These are phyloP conservation scores for Synergus laeviventris DNA, from an alignment of 2,888 invertebrate species.

Conservation along the genomic window DNA sequence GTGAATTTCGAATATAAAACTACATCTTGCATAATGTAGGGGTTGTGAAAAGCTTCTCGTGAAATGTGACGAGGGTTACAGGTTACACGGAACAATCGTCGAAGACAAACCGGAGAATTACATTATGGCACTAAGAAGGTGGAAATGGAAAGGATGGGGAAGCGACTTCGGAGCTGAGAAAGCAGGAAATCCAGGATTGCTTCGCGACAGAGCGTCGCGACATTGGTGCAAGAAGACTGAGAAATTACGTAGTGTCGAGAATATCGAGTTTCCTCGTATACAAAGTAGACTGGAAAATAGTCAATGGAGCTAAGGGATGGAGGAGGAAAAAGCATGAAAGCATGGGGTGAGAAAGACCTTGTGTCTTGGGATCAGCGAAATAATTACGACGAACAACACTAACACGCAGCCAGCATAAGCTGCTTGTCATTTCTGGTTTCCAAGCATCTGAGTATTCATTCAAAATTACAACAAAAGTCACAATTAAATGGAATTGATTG, in stretches of 20 bases:
- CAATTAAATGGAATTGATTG: neutral
- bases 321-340: neutral
- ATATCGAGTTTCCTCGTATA: conserved; percentile 45
- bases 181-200: conserved; percentile 47
- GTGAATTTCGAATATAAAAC: neutral
- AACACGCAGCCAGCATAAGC: neutral
- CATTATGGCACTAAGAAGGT: conserved; percentile 48
- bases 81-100: conserved; percentile 46
- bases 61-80: conserved; percentile 40
- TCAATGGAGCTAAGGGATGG: neutral
- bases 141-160: conserved; percentile 12
- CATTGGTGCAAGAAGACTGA: conserved; percentile 35
- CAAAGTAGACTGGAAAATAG: conserved; percentile 27
- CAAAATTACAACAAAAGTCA: neutral
- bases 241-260: conserved; percentile 40
- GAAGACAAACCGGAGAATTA: conserved; percentile 54
- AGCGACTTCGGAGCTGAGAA: conserved; percentile 10
- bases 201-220: conserved; percentile 41
- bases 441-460: neutral
- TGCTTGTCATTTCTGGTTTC: conserved; percentile 16
- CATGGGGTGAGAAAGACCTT: conserved; percentile 6
- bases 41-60: conserved; percentile 26
- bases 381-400: conserved; percentile 31
- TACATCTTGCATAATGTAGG: conserved; percentile 3
- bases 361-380: conserved; percentile 7